Conservation (phyloP, 2,888 invertebrate genomes). For the Gibbula magus region DNA sequence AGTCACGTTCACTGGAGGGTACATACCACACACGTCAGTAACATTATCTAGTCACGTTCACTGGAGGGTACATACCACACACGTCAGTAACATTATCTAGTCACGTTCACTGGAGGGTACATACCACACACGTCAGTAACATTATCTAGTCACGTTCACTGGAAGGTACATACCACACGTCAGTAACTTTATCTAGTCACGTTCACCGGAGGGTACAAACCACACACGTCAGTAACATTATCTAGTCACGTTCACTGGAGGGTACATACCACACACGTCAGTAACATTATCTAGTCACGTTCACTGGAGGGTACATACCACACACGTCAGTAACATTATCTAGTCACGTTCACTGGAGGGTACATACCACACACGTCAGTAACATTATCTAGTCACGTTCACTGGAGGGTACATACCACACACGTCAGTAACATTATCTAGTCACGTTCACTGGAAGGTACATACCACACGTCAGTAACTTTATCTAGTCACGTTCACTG, state of each 20-base stretch:
- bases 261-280: too few species aligned
- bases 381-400: neutral
- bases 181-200: neutral
- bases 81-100: neutral
- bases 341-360: neutral
- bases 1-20: neutral
- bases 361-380: too few species aligned
- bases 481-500: neutral
- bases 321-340: too few species aligned
- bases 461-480: too few species aligned
- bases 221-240: too few species aligned
- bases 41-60: neutral
- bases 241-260: neutral
- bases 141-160: neutral
- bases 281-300: neutral
- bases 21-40: too few species aligned
- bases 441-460: neutral
- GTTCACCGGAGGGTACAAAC: neutral
- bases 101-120: neutral
- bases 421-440: too few species aligned
- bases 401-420: neutral
- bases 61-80: neutral
- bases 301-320: neutral
- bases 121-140: too few species aligned
- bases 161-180: neutral